Conservation (phyloP, 2,113 vertebrate genomes). For the Motacilla tschutschensis region DNA sequence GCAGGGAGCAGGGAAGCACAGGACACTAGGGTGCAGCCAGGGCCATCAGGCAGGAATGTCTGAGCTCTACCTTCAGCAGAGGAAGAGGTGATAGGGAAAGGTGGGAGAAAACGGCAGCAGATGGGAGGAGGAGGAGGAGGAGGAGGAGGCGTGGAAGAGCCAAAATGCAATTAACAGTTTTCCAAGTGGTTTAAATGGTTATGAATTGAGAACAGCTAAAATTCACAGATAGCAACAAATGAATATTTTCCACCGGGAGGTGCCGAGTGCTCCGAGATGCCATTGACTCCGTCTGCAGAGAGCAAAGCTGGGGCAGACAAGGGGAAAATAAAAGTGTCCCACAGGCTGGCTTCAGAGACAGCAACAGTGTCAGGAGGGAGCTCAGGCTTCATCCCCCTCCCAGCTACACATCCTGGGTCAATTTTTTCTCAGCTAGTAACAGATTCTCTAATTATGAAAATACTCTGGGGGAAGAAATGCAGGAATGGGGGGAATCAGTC, state of each 20-base stretch:
- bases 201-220: conserved; percentile 23
- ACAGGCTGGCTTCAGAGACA: background rate
- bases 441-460: background rate
- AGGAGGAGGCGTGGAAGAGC: conserved; percentile 13
- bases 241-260: background rate
- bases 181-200: background rate
- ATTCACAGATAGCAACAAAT: conserved; percentile 11
- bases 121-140: conserved; percentile 24
- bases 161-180: conserved; percentile 13
- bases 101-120: conserved; percentile 6
- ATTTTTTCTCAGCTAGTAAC: background rate
- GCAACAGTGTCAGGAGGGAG: background rate
- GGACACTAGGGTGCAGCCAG: fast-evolving
- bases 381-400: background rate
- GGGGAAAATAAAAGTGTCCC: background rate
- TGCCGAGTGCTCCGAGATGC: background rate
- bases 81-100: background rate
- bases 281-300: background rate
- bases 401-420: background rate
- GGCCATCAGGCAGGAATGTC: background rate
- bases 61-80: background rate
- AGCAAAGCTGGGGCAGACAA: background rate
- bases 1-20: background rate
- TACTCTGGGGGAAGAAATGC: background rate
- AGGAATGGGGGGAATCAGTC: background rate